phyloP scores from a whole-genome alignment of 1,140 invertebrate genomes.

The Drosophila subobscura region DNA sequence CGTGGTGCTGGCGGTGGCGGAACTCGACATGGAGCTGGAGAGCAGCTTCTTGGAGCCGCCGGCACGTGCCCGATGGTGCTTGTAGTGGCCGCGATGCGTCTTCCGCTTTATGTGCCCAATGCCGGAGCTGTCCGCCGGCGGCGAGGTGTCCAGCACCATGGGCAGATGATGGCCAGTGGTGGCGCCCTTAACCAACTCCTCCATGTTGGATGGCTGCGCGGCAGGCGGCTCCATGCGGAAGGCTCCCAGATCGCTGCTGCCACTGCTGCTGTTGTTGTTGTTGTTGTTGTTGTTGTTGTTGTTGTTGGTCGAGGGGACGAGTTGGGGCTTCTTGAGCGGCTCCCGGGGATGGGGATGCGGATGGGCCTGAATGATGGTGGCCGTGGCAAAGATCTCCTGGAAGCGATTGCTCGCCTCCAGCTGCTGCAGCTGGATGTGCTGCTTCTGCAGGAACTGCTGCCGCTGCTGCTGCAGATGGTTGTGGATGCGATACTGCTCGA shows the following conservation, averaged over 20 bases:
- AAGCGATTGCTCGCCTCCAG: conserved; percentile 77
- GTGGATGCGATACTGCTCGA: conserved; percentile 79
- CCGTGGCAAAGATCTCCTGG: conserved; percentile 79
- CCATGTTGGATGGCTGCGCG: conserved; percentile 14
- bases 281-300: conserved; percentile 18
- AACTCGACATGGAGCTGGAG: conserved; percentile 9
- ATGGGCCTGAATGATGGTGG: conserved; percentile 79
- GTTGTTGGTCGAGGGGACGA: conserved; percentile 17
- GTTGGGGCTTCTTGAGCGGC: conserved; percentile 49
- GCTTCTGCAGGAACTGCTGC: conserved; percentile 75
- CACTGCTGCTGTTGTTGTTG: conserved; percentile 6
- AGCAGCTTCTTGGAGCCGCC: conserved; percentile 42
- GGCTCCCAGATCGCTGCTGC: background rate
- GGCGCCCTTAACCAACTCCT: conserved; percentile 6
- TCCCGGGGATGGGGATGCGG: conserved; percentile 58
- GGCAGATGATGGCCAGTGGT: conserved; percentile 46
- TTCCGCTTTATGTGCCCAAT: conserved; percentile 64
- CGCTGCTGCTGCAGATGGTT: conserved; percentile 74
- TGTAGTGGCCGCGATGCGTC: conserved; percentile 73
- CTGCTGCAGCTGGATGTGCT: conserved; percentile 77
- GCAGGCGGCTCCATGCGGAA: conserved; percentile 26
- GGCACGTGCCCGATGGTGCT: conserved; percentile 58
- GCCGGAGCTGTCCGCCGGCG: conserved; percentile 43
- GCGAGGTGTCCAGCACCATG: conserved; percentile 60
- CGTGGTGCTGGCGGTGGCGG: conserved; percentile 34